phyloP scores from a whole-genome alignment of 2,797 vertebrate genomes.

The Periparus ater region DNA sequence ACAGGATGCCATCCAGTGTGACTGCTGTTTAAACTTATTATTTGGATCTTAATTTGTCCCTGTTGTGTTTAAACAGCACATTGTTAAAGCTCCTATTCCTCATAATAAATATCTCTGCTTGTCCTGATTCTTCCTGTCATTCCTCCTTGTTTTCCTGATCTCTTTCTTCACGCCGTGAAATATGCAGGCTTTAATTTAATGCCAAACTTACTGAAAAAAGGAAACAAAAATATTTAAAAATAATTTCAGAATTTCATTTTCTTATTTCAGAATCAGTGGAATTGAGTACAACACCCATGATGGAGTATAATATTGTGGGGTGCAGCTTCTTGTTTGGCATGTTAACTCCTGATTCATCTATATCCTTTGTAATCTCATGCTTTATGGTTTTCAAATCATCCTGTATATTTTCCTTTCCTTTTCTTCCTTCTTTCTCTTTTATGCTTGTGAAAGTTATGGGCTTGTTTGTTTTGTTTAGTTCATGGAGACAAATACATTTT shows the following conservation, averaged over 20 bases:
- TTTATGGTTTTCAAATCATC: background rate
- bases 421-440: background rate
- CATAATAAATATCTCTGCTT: background rate
- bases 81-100: background rate
- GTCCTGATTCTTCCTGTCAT: background rate
- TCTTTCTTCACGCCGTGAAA: background rate
- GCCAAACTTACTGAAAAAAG: background rate
- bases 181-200: background rate
- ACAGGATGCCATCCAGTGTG: background rate
- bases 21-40: background rate
- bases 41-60: background rate
- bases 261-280: background rate
- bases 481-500: background rate
- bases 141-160: background rate
- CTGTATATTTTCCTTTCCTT: background rate
- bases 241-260: background rate
- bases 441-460: background rate
- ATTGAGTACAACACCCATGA: background rate
- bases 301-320: background rate
- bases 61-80: background rate
- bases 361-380: background rate
- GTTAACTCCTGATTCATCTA: background rate
- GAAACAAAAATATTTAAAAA: background rate
- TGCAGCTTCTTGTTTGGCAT: background rate
- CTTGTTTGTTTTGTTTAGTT: background rate